Base-by-base conservation (phyloP, 1,140 invertebrate genomes). In the Tigriopus japonicus region DNA sequence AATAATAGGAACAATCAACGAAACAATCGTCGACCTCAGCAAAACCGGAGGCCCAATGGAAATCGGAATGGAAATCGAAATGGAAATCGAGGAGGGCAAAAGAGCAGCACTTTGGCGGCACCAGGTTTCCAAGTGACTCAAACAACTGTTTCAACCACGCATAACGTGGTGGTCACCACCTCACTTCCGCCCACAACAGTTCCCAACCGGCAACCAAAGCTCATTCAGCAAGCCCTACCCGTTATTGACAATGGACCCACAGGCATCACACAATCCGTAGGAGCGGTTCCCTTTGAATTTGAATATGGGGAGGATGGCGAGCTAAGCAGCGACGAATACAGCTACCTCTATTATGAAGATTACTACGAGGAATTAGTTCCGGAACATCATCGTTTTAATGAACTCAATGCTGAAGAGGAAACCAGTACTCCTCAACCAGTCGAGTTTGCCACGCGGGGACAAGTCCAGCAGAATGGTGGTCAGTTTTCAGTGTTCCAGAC, bases 301-400 rank as follows among this genome's bases (percentile, higher is more conserved):
- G n/a, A 56, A 2, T 19, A 52, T 23, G 21, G 13, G 6, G 58
- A 60, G 15, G 42, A 60, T 10, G 15, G 15, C 6, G 55, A 58
- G 42, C 42, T 58, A 19, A 41, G 24, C 55, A 42, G 28, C 35
- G 55, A 17, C 17, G 55, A 58, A n/a, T 58, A 58, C 43, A 49
- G 42, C 45, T 61, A 61, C 28, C 19, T 54, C 3, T 54, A 61
- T 15, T 61, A 60, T 53, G 17, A 61, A 17, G 43, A 61, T 35
- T 61, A 61, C 28, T 61, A 61, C 51, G 59, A 61, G 19, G 43
- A 61, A 19, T 40, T 61, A 5, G 59, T 61, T 10, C 59, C 59
- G 17, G 42, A 54, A 9, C 59, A 61, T 61, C 43, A 61, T 17
- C 15, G 59, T 7, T 61, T 61, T 23, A 13, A 19, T 19, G 21